Conservation (phyloP, 2,113 vertebrate genomes). For the Pheucticus melanocephalus region DNA sequence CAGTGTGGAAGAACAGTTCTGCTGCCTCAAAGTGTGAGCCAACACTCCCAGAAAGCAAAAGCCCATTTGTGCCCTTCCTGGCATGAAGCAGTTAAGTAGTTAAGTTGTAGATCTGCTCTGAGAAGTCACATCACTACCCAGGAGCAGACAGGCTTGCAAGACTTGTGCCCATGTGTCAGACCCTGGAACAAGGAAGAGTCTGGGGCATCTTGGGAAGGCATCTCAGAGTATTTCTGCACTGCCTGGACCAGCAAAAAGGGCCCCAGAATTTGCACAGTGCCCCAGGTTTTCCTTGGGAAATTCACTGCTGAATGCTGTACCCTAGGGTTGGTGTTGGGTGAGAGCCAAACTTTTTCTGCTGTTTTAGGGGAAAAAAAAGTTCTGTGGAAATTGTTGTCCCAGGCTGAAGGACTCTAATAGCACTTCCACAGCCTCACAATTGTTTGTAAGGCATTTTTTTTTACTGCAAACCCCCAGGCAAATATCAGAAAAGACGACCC, state of each 20-base stretch:
- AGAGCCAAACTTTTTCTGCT: background rate
- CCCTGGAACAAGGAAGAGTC: background rate
- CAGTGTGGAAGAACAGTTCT: background rate
- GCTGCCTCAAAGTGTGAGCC: background rate
- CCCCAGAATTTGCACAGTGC: background rate
- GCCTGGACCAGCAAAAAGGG: background rate
- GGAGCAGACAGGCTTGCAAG: background rate
- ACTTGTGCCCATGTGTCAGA: background rate
- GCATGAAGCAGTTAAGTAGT: background rate
- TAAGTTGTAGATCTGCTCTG: background rate
- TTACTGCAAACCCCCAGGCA: background rate
- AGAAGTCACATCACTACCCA: accelerated
- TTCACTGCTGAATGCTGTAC: background rate
- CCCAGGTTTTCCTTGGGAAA: background rate
- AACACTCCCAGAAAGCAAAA: background rate
- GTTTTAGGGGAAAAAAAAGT: background rate
- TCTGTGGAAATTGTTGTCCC: background rate
- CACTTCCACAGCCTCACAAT: background rate
- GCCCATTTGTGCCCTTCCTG: background rate
- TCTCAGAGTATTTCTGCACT: background rate
- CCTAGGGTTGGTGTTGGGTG: background rate
- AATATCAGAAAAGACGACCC: background rate
- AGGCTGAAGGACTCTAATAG: background rate
- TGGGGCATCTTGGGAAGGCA: background rate
- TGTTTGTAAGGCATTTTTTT: background rate